These are phyloP conservation scores for Prinia subflava DNA, from an alignment of 2,113 vertebrate species.

Conservation along the genomic window DNA sequence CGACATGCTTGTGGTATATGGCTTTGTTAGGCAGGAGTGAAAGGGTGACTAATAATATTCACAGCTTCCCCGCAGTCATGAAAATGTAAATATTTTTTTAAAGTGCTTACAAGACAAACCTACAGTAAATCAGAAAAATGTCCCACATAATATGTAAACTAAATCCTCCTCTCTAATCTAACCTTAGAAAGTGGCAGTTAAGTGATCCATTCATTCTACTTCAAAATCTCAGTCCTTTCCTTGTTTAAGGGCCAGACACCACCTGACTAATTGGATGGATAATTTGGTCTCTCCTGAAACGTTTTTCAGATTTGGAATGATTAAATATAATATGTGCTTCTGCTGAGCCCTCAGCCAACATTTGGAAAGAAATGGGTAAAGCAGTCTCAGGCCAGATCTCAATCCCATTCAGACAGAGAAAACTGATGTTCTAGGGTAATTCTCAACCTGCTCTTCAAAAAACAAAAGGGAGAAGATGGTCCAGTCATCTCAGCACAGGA, in stretches of 20 bases:
- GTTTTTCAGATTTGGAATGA: not conserved
- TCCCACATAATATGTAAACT: conserved; percentile 61
- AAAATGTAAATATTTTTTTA: conserved; percentile 69
- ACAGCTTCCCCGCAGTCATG: conserved; percentile 43
- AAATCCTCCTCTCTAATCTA: conserved; percentile 64
- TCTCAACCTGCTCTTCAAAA: not conserved
- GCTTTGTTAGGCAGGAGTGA: not conserved
- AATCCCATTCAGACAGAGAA: not conserved
- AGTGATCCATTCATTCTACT: conserved; percentile 64
- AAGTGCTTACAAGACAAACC: conserved; percentile 72
- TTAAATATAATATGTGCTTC: not conserved
- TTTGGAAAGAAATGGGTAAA: not conserved
- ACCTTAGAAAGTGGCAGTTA: conserved; percentile 55
- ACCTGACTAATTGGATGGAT: conserved; percentile 32
- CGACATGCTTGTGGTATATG: not conserved
- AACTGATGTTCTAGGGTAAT: not conserved
- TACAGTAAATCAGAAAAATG: conserved; percentile 71
- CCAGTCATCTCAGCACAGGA: not conserved
- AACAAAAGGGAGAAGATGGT: not conserved
- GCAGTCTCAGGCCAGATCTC: not conserved
- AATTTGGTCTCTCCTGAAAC: conserved; percentile 14
- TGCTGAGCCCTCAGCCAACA: not conserved
- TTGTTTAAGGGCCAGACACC: conserved; percentile 32
- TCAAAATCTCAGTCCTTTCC: conserved; percentile 43
- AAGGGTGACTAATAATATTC: conserved; percentile 38